A percentile compares a stretch with the other conserved stretches of the same genome.
These are phyloP conservation scores for Hipposideros armiger DNA, from an alignment of 2,113 vertebrate genomes.

Conservation along the genomic window DNA sequence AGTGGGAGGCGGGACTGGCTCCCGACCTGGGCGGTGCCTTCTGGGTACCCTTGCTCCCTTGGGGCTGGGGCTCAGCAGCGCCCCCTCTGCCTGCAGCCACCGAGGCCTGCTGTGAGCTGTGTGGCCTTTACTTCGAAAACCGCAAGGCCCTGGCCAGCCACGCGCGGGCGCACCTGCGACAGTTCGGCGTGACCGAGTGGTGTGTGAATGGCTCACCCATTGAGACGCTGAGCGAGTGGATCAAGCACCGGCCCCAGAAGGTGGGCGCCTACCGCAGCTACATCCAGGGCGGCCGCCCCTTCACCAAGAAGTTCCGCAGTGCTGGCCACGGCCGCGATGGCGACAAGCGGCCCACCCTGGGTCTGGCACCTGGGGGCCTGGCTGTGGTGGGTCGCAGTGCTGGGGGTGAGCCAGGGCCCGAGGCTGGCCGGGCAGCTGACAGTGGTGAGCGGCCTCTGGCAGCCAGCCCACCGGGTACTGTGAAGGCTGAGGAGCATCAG, in stretches of 20 bases:
- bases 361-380: conserved; percentile 77
- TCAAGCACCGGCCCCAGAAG: conserved; percentile 95
- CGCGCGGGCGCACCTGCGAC: conserved; percentile 95
- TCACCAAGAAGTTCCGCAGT: conserved; percentile 93
- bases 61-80: conserved; percentile 63
- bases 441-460: conserved; percentile 81
- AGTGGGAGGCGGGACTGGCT: conserved; percentile 66
- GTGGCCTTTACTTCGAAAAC: conserved; percentile 98
- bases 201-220: conserved; percentile 98
- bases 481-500: conserved; percentile 88
- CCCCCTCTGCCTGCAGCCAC: conserved; percentile 82
- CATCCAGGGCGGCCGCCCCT: conserved; percentile 92
- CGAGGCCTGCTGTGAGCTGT: conserved; percentile 97
- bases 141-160: conserved; percentile 97
- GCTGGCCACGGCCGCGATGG: conserved; percentile 82
- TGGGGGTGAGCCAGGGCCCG: conserved; percentile 76
- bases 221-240: conserved; percentile 98
- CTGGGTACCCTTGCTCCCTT: conserved; percentile 36
- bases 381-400: conserved; percentile 78
- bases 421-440: conserved; percentile 78
- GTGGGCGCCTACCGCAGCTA: conserved; percentile 95
- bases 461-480: conserved; percentile 80
- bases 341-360: conserved; percentile 78
- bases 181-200: conserved; percentile 98
- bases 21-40: neutral